Percentiles rank a stretch among this genome's conserved stretches.
phyloP scores from a whole-genome alignment of 1,140 invertebrate genomes.

The Cheumatopsyche charites region DNA sequence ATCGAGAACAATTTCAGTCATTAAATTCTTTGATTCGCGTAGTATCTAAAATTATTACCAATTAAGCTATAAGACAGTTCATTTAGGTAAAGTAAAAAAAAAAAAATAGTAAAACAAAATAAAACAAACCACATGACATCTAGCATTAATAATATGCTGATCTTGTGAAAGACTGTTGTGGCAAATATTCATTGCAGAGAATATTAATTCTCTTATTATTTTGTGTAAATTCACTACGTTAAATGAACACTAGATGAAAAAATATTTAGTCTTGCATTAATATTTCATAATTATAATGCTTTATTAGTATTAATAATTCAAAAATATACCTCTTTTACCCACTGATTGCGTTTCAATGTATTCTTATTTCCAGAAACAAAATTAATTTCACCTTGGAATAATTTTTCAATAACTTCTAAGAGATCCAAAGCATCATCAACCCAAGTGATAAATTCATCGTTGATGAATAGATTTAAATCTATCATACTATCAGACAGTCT shows the following conservation, averaged over 20 bases:
- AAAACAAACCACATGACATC: conserved; percentile 46
- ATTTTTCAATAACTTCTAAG: conserved; percentile 39
- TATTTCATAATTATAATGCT: conserved; percentile 6
- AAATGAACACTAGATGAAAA: conserved; percentile 32
- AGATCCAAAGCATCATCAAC: conserved; percentile 44
- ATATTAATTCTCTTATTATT: conserved; percentile 41
- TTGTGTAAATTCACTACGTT: conserved; percentile 33
- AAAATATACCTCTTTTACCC: conserved; percentile 38
- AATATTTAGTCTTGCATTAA: background rate
- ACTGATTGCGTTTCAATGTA: conserved; percentile 6
- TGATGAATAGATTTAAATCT: conserved; percentile 23
- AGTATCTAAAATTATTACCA: conserved; percentile 38
- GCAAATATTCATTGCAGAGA: conserved; percentile 45
- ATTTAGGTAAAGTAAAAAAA: conserved; percentile 4
- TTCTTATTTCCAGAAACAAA: background rate
- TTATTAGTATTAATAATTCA: background rate
- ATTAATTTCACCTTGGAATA: conserved; percentile 33
- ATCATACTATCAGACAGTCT: background rate
- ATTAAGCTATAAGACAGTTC: background rate
- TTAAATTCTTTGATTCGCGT: conserved; percentile 42
- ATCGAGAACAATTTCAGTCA: conserved; percentile 35
- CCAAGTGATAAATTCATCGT: conserved; percentile 43
- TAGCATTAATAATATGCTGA: conserved; percentile 43
- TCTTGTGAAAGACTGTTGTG: conserved; percentile 41
- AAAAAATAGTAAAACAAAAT: conserved; percentile 15